Evolutionary conservation across 2,888 invertebrate genomes (phyloP).

Genomic region (Drosophila meridionalis): DNA sequence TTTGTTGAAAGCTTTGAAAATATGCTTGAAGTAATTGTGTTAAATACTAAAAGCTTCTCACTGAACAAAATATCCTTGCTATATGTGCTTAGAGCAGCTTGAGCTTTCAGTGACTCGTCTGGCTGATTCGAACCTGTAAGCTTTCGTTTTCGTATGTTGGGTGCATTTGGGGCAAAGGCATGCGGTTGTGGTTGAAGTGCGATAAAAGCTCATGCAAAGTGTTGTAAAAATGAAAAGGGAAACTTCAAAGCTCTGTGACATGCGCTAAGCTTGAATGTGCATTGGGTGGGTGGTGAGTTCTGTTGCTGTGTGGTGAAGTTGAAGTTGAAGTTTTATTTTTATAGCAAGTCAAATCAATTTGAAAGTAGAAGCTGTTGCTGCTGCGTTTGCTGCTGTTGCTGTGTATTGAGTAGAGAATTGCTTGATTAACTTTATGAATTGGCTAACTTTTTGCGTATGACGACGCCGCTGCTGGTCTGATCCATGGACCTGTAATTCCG

Average conservation of each 20-base stretch:
- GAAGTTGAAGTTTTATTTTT: conserved; percentile 23
- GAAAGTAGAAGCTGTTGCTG: conserved; percentile 8
- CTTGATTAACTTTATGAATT: conserved; percentile 13
- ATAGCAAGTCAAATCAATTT: conserved; percentile 25
- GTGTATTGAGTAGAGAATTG: conserved; percentile 12
- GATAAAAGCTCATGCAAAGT: conserved; percentile 39
- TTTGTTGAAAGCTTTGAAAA: background rate
- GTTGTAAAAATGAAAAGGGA: background rate
- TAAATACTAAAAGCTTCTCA: background rate
- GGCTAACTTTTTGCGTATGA: conserved; percentile 85
- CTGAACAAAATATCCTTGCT: background rate
- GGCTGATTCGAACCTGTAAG: background rate
- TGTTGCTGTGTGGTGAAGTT: conserved; percentile 3
- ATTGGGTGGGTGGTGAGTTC: conserved; percentile 2
- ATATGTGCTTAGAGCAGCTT: background rate
- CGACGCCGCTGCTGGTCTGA: conserved; percentile 82
- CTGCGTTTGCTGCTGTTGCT: background rate
- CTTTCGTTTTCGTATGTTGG: background rate
- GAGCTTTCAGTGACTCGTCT: background rate
- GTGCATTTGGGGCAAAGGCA: conserved; percentile 10
- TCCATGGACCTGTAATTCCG: conserved; percentile 91
- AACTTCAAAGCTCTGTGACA: conserved; percentile 1
- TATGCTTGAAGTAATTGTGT: background rate
- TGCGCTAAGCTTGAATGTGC: conserved; percentile 5
- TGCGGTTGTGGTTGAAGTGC: conserved; percentile 4